Base-by-base conservation (phyloP, 2,113 vertebrate genomes). In the Microtus richardsoni region DNA sequence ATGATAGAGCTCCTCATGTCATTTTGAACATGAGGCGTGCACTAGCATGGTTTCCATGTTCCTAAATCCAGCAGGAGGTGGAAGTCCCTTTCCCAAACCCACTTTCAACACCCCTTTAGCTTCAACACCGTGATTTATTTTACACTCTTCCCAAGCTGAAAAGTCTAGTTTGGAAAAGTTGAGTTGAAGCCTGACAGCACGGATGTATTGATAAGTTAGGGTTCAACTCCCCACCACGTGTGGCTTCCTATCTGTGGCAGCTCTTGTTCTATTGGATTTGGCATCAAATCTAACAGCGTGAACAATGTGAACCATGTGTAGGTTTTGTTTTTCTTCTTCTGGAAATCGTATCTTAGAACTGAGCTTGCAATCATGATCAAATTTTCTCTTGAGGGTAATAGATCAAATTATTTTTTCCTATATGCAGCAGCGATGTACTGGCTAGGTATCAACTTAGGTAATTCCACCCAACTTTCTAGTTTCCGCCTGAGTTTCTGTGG, bases 341-440 rank as follows among this genome's bases (percentile, higher is more conserved):
- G 41, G 47, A 83, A 95, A 77, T 64, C 8, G 2, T 93, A 22
- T 88, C 66, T 91, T 88, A 93, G 84, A 94, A 82, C 33, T 75
- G 79, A 84, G 73, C n/a, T 33, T 86, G 41, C 93, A 91, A 88
- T 79, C 24, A 78, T 54, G 82, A 93, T 92, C 47, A 71, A 3
- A 71, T 95, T 95, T 96, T 96, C 64, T 96, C 54, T 94, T 62
- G 71, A 79, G 49, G 92, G 36, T 92, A 89, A 68, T 41, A 97
- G 58, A 8, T 94, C 64, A 44, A 4, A 19, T 87, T 30, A 78
- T 74, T 47, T 47, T 66, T 68, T 22, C 62, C 5, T 14, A 66
- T 52, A 62, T 58, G 13, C 22, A 90, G 36, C 41, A 70, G 24
- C 49, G 24, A 0, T 86, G 9, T 54, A 49, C 52, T 66, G 87